Base-by-base conservation (phyloP, 1,140 invertebrate species). In the Leptopilina clavipes region DNA sequence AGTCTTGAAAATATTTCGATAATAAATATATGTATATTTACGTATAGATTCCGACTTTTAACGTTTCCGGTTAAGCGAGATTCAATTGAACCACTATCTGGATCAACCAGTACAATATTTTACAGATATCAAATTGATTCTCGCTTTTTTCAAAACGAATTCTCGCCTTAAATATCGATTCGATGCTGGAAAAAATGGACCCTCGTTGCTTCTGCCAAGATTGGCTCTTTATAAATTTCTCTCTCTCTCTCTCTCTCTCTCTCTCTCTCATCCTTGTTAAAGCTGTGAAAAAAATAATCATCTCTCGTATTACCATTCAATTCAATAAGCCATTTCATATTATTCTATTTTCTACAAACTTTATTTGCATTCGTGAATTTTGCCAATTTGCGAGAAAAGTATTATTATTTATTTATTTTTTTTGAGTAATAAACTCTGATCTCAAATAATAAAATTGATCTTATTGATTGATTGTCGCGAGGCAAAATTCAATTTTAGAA, bases 171-270 rank as follows among this genome's bases (percentile, higher is more conserved):
- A 65, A 65, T 8, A 65, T 65, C 25, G 59, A 65, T 65, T 65
- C 25, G 59, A 65, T 65, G 59, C 59, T 65, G 59, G 59, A 65
- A 65, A 31, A 65, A 65, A 65, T 65, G 59, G 59, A 65, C 59
- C 59, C 59, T 65, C 59, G 59, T 65, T 65, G 25, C 59, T n/a
- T 65, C 59, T 37, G 59, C 59, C 59, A 65, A 65, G 22, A 65
- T 65, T 65, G 59, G 25, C 59, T 65, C 59, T 65, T 65, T 37
- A 65, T 65, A 65, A 65, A 65, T 65, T 65, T 31, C 22, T 65
- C 14, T 59, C 19, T 10, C 54, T 19, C 54, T 65, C 22, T 65
- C 19, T 22, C 12, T 25, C 19, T 65, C 56, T 14, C 22, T 65
- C 14, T 65, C 14, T 11, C 11, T 25, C 25, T 31, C 22, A 19